Evolutionary conservation across 1,140 invertebrate genomes (phyloP), one percentile per base, ranked within the genome.

Genomic region (Hyles euphorbiae): DNA sequence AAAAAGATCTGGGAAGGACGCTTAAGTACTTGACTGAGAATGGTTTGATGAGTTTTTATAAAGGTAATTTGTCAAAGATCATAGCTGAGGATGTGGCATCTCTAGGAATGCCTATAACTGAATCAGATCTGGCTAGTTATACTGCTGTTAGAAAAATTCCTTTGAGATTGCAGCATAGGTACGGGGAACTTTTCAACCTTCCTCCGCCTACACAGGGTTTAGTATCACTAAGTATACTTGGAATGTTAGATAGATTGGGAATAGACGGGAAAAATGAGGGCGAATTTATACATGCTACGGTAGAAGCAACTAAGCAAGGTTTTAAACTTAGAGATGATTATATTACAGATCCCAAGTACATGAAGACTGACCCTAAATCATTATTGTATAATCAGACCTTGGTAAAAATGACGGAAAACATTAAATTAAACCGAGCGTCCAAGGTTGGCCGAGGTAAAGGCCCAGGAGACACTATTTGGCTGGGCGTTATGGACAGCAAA

Each of bases 281-380:
- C 40, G 61, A 83, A 73, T 83, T 88, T 67, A 74, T 88, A 66
- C 85, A 88, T 57, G 61, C 74, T 53, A 55, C 74, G 61, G 78
- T 88, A 51, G 85, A 87, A 78, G 81, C 82, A 59, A 87, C 85
- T 58, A 87, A 87, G 67, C 76, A 83, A 65, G 78, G 73, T 53
- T 85, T 85, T 67, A 54, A 71, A 53, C 54, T 88, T 55, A 72
- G 83, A 54, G 80, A 88, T 67, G 46, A 77, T 58, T 73, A 84
- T 56, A 75, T 88, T 56, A 85, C 81, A 11, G 85, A 88, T 64
- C 85, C 83, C 34, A 58, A 60, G 45, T 73, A 76, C 51, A 86
- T 88, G 83, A 77, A 72, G 65, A 61, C 75, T 32, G 67, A 79
- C 60, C 61, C 81, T 46, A 63, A 77, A 65, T 72, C 67, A 49